Evolutionary conservation across 2,113 vertebrate species (phyloP).

Genomic region (Hemichromis elongatus): DNA sequence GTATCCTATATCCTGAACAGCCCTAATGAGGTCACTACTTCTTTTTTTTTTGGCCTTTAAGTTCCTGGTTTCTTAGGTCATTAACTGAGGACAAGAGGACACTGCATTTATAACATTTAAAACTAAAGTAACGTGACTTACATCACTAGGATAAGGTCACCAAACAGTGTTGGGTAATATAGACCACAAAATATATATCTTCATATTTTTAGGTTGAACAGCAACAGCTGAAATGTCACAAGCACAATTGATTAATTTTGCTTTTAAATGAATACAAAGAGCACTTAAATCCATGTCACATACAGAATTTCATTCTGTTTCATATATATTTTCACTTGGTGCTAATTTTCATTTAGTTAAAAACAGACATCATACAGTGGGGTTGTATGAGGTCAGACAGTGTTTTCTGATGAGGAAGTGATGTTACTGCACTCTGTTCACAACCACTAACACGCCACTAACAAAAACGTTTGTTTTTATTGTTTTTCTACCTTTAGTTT

Average conservation of each 20-base stretch:
- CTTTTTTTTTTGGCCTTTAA: not conserved
- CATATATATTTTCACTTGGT: not conserved
- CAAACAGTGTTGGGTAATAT: not conserved
- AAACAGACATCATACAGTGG: too few species aligned
- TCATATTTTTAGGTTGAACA: not conserved
- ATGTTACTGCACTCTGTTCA: too few species aligned
- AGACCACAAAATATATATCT: not conserved
- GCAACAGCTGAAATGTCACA: not conserved
- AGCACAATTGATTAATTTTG: accelerated
- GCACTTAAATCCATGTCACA: not conserved
- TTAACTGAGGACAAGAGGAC: not conserved
- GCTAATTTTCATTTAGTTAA: too few species aligned
- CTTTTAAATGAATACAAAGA: not conserved
- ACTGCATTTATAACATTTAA: not conserved
- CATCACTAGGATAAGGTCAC: not conserved
- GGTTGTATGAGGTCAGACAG: too few species aligned
- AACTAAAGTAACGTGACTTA: not conserved
- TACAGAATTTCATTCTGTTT: not conserved
- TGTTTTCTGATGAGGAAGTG: too few species aligned
- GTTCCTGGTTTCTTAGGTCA: not conserved
- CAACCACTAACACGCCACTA: too few species aligned
- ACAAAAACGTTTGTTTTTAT: too few species aligned
- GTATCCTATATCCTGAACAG: not conserved
- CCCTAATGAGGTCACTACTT: not conserved
- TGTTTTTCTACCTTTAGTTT: too few species aligned